These are phyloP conservation scores for Oncorhynchus tshawytscha DNA, from an alignment of 2,113 vertebrate species.

Conservation along the genomic window DNA sequence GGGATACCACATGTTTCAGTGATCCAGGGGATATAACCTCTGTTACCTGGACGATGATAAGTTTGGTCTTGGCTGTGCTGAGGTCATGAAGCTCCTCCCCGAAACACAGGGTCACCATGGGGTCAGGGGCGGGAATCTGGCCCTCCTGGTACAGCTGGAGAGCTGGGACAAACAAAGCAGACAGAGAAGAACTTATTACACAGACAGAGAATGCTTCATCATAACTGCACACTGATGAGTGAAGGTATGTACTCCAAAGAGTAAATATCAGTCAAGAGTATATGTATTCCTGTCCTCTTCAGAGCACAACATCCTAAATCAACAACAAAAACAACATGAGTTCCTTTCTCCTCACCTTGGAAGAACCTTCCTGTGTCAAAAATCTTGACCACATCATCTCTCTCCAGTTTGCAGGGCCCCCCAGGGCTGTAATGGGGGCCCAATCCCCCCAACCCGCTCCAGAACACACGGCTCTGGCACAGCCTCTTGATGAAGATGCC, in stretches of 20 bases:
- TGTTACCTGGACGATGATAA: slow-evolving; percentile 93
- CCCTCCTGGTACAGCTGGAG: slow-evolving; percentile 85
- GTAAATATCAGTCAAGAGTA: not conserved
- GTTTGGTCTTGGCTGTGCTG: slow-evolving; percentile 79
- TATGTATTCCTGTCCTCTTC: not conserved
- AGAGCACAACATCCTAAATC: not conserved
- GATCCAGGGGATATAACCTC: not conserved
- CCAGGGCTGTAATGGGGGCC: slow-evolving; percentile 71
- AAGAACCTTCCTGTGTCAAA: slow-evolving; percentile 89
- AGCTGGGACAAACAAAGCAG: slow-evolving; percentile 66
- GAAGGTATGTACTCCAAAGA: too few relatives aligned
- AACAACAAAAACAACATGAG: not conserved
- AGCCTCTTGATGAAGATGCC: slow-evolving; percentile 93
- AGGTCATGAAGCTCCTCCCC: slow-evolving; percentile 90
- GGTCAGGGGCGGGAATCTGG: slow-evolving; percentile 83
- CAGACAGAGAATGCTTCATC: not conserved
- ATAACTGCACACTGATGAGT: slow-evolving; percentile 93
- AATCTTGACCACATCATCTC: slow-evolving; percentile 90
- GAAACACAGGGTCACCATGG: slow-evolving; percentile 87
- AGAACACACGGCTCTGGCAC: slow-evolving; percentile 96
- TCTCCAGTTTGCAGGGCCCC: slow-evolving; percentile 85
- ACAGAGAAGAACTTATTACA: not conserved
- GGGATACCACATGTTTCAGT: not conserved
- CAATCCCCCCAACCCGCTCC: slow-evolving; percentile 81
- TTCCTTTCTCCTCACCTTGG: slow-evolving; percentile 75